Conservation (phyloP, 2,797 vertebrate genomes). For the Mus minutoides region DNA sequence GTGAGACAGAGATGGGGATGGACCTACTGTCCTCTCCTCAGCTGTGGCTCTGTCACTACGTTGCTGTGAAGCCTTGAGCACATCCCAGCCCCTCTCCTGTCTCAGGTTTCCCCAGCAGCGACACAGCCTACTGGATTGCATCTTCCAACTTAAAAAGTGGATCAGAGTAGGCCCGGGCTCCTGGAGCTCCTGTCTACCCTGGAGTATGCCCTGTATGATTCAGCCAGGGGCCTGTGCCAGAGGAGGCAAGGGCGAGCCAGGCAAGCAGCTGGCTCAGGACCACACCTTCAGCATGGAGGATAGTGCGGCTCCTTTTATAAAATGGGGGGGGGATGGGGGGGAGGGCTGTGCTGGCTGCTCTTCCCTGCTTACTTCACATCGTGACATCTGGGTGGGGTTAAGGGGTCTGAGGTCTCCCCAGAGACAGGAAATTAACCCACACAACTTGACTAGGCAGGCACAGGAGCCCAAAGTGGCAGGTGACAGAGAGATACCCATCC, state of each 20-base stretch:
- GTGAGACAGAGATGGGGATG: no score
- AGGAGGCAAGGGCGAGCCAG: background rate
- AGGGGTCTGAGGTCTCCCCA: background rate
- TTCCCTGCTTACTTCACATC: background rate
- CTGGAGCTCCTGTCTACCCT: background rate
- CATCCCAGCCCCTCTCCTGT: background rate
- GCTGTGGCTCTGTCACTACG: background rate
- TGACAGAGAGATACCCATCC: background rate
- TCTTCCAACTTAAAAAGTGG: background rate
- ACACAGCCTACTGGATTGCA: background rate
- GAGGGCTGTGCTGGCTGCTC: background rate
- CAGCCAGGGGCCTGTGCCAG: background rate
- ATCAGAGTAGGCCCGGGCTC: background rate
- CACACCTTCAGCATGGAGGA: background rate
- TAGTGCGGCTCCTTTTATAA: background rate
- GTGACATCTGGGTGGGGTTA: background rate
- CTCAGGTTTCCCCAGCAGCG: background rate
- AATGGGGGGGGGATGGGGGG: background rate
- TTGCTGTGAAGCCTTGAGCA: background rate
- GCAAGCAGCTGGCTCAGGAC: background rate
- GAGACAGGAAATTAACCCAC: background rate
- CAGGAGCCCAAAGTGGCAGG: background rate
- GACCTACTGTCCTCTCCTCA: fast-evolving
- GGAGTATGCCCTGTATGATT: background rate
- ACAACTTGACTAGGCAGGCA: background rate